Conservation (phyloP, 2,888 invertebrate genomes). For the Laothoe populi region DNA sequence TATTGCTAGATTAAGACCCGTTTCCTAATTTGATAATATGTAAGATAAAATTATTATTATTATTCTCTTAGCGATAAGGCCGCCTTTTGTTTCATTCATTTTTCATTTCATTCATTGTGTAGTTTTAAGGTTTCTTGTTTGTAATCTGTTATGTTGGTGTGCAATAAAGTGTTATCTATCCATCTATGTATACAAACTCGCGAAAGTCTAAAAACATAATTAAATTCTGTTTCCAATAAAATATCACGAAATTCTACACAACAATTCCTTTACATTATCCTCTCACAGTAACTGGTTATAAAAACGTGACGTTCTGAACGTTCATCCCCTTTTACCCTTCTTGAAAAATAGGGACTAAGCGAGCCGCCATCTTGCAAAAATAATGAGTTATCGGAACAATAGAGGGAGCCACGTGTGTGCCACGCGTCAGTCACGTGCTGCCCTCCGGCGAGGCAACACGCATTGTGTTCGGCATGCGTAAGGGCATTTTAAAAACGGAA, state of each 20-base stretch:
- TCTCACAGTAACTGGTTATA: neutral
- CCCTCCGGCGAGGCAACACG: slow-evolving; percentile 56
- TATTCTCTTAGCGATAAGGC: no score
- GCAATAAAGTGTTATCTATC: no score
- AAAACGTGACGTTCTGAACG: neutral
- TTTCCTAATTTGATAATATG: no score
- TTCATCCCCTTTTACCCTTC: slow-evolving; percentile 9
- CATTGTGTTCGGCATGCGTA: slow-evolving; percentile 58
- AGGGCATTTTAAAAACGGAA: slow-evolving; percentile 49
- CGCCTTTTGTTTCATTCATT: no score
- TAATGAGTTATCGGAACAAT: slow-evolving; percentile 64
- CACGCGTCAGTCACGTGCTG: slow-evolving; percentile 66
- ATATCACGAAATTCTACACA: neutral
- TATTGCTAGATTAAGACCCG: no score
- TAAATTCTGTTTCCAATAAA: neutral
- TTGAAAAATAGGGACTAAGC: slow-evolving; percentile 28
- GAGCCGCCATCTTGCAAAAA: slow-evolving; percentile 41
- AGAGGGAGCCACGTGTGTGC: slow-evolving; percentile 65
- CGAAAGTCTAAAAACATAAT: no score
- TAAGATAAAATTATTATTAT: no score
- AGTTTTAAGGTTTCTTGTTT: no score
- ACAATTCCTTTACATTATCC: neutral
- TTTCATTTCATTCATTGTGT: no score
- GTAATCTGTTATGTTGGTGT: no score
- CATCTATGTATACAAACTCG: no score